phyloP scores from a whole-genome alignment of 1,140 invertebrate genomes.

The Hyles vespertilio region DNA sequence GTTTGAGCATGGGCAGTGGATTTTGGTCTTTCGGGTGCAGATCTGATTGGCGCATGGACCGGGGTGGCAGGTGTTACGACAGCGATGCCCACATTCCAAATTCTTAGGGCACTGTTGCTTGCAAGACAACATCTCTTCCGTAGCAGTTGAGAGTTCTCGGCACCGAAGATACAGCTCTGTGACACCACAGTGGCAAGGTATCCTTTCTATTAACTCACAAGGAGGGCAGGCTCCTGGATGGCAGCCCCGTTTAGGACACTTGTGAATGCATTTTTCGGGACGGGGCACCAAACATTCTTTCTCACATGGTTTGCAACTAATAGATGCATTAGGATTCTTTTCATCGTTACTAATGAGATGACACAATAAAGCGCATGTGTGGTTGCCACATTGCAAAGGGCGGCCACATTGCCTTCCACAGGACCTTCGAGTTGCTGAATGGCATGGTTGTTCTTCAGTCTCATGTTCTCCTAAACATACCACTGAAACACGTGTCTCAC shows the following conservation, averaged over 20 bases:
- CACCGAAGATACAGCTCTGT: slow-evolving; percentile 86
- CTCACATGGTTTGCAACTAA: slow-evolving; percentile 83
- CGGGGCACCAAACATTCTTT: slow-evolving; percentile 81
- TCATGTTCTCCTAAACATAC: slow-evolving; percentile 91
- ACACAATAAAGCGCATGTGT: slow-evolving; percentile 84
- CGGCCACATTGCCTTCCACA: slow-evolving; percentile 86
- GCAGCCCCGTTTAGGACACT: slow-evolving; percentile 82
- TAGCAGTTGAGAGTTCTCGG: slow-evolving; percentile 77
- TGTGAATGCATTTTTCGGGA: slow-evolving; percentile 86
- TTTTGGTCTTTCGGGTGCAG: slow-evolving; percentile 88
- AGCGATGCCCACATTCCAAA: slow-evolving; percentile 86
- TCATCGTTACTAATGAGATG: slow-evolving; percentile 78
- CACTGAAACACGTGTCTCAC: slow-evolving; percentile 82
- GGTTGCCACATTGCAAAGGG: slow-evolving; percentile 85
- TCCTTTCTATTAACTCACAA: slow-evolving; percentile 84
- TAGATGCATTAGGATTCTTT: slow-evolving; percentile 63
- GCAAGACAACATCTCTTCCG: slow-evolving; percentile 81
- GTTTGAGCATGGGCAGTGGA: slow-evolving; percentile 87
- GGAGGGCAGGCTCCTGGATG: slow-evolving; percentile 83
- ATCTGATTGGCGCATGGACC: slow-evolving; percentile 82
- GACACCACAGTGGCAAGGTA: slow-evolving; percentile 88
- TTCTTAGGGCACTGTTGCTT: slow-evolving; percentile 91
- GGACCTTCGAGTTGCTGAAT: slow-evolving; percentile 80
- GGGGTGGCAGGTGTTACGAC: slow-evolving; percentile 85
- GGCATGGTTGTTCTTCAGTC: slow-evolving; percentile 84